Percentiles rank a stretch among this genome's conserved stretches.
Evolutionary conservation across 2,113 vertebrate species (phyloP).

Genomic region (Halcyon senegalensis): DNA sequence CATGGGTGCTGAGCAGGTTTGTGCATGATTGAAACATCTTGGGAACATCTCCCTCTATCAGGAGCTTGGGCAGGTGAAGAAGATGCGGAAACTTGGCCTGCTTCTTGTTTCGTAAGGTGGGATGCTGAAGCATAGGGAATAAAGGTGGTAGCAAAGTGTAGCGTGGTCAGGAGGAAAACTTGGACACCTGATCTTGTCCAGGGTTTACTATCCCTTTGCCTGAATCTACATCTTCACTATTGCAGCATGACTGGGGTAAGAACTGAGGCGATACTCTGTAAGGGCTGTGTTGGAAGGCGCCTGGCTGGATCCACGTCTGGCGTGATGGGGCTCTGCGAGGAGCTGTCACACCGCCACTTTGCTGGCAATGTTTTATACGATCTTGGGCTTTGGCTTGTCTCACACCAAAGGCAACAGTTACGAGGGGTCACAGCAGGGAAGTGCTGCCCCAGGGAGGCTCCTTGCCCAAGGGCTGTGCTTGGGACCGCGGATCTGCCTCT

Average conservation of each 20-base stretch:
- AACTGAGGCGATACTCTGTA: neutral
- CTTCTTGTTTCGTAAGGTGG: neutral
- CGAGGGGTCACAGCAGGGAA: accelerated
- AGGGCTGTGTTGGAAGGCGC: no score
- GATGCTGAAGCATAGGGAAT: neutral
- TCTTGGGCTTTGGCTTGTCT: neutral
- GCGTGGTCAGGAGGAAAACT: neutral
- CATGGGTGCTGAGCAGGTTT: neutral
- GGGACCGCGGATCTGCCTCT: neutral
- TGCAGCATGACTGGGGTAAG: accelerated
- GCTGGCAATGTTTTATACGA: accelerated
- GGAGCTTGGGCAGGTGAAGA: neutral
- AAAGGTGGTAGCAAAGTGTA: neutral
- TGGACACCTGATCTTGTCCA: accelerated
- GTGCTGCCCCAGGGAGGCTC: accelerated
- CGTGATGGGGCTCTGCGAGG: accelerated
- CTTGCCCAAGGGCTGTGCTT: neutral
- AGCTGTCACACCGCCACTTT: accelerated
- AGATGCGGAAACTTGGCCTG: neutral
- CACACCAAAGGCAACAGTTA: neutral
- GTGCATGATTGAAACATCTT: neutral
- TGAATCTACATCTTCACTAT: accelerated
- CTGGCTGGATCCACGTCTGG: neutral
- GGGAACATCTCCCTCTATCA: accelerated
- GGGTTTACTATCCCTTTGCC: neutral